A percentile compares a stretch with the other conserved stretches of the same genome.
Conservation (phyloP, 1,140 invertebrate species). For the Bombus pyrosoma region DNA sequence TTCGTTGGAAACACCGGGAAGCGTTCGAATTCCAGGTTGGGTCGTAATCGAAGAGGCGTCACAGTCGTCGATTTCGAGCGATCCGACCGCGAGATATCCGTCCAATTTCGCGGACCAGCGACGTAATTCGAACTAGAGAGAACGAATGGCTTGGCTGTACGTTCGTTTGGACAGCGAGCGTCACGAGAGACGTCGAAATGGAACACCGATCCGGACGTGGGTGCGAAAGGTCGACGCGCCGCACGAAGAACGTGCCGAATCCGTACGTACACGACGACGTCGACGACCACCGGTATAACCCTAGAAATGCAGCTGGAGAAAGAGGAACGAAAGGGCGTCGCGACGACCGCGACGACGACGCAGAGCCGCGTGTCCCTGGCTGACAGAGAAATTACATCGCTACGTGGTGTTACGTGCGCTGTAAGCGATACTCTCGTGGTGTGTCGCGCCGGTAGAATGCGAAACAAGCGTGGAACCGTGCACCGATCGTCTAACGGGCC, state of each 20-base stretch:
- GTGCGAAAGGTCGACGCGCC: conserved; percentile 13
- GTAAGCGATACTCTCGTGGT: conserved; percentile 54
- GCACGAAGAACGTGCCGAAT: conserved; percentile 21
- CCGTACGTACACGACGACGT: conserved; percentile 14
- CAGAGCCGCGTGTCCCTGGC: neutral
- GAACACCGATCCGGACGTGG: conserved; percentile 38
- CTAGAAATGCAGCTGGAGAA: conserved; percentile 58
- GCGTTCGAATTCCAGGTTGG: neutral
- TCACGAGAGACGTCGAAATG: conserved; percentile 49
- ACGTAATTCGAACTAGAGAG: conserved; percentile 44
- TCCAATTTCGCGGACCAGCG: conserved; percentile 16
- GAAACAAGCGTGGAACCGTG: conserved; percentile 38
- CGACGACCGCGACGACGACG: neutral
- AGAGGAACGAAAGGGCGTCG: conserved; percentile 27
- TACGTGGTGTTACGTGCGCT: conserved; percentile 57
- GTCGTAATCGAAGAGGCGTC: neutral
- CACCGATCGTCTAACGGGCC: conserved; percentile 16
- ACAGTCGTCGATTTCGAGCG: neutral
- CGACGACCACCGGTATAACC: conserved; percentile 35
- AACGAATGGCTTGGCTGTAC: neutral
- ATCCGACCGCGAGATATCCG: neutral
- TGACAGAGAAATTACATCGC: conserved; percentile 61
- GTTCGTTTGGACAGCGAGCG: conserved; percentile 26
- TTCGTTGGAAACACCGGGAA: neutral
- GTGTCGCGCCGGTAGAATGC: conserved; percentile 24